Percentiles rank a stretch among this genome's conserved stretches.
Evolutionary conservation across 2,888 invertebrate species (phyloP).

Genomic region (Trissolcus brochymenae): DNA sequence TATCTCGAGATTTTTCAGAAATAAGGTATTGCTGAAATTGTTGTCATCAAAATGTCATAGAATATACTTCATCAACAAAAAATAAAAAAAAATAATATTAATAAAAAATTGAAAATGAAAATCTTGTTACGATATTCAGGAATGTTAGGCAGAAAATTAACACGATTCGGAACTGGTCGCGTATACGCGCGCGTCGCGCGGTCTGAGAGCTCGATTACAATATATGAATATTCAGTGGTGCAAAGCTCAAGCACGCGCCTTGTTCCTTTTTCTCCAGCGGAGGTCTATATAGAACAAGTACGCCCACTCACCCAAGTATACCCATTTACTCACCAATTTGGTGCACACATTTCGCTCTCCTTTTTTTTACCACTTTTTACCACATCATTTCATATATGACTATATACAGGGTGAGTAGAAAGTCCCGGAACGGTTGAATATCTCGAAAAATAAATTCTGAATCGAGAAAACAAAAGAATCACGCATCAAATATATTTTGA

Average conservation of each 20-base stretch:
- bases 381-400: background rate
- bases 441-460: no score
- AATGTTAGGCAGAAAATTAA: slow-evolving; percentile 45
- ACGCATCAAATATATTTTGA: no score
- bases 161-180: slow-evolving; percentile 58
- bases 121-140: slow-evolving; percentile 35
- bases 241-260: slow-evolving; percentile 62
- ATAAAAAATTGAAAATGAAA: slow-evolving; percentile 5
- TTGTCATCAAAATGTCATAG: background rate
- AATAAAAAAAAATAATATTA: no score
- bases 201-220: slow-evolving; percentile 72
- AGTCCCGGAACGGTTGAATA: no score
- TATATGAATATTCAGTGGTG: slow-evolving; percentile 75
- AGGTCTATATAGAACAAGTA: slow-evolving; percentile 57
- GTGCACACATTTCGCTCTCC: background rate
- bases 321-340: slow-evolving; percentile 41
- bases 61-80: background rate
- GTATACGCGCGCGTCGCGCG: slow-evolving; percentile 54
- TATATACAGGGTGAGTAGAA: background rate
- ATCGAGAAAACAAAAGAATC: no score
- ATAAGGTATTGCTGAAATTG: background rate
- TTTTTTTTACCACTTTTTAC: background rate
- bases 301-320: slow-evolving; percentile 51
- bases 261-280: slow-evolving; percentile 58
- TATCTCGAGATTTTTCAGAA: no score